Evolutionary conservation across 1,140 invertebrate genomes (phyloP).

Genomic region (Scaptomyza graminum): DNA sequence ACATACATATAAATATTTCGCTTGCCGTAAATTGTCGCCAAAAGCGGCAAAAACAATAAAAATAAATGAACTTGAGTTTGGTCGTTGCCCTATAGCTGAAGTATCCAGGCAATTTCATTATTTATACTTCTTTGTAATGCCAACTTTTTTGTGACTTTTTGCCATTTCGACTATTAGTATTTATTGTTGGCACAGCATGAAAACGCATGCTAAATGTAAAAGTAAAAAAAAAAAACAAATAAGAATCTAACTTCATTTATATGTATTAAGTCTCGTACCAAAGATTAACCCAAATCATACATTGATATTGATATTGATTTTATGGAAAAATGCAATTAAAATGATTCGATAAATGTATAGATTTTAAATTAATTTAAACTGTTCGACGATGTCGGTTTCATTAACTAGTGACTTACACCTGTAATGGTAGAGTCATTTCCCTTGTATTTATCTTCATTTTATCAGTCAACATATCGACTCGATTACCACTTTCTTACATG

Average conservation of each 20-base stretch:
- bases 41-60: constrained; percentile 78
- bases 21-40: constrained; percentile 70
- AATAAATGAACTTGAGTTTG: constrained; percentile 76
- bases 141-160: constrained; percentile 63
- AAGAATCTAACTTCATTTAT: constrained; percentile 32
- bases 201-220: constrained; percentile 51
- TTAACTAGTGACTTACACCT: too few relatives aligned
- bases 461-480: too few relatives aligned
- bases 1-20: constrained; percentile 39
- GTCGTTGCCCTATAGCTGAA: constrained; percentile 16
- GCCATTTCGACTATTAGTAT: constrained; percentile 67
- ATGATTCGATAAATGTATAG: too few relatives aligned
- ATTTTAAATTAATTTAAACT: too few relatives aligned
- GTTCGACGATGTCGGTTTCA: too few relatives aligned
- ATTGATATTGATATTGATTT: not conserved
- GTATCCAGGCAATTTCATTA: constrained; percentile 67
- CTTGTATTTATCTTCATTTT: too few relatives aligned
- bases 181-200: constrained; percentile 42
- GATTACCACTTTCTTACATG: too few relatives aligned
- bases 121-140: constrained; percentile 58
- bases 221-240: constrained; percentile 55
- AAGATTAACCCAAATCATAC: not conserved
- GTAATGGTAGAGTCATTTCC: too few relatives aligned
- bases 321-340: not conserved
- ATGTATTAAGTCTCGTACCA: constrained; percentile 14